Evolutionary conservation across 2,797 vertebrate species (phyloP).

Genomic region (Saxicola maurus): DNA sequence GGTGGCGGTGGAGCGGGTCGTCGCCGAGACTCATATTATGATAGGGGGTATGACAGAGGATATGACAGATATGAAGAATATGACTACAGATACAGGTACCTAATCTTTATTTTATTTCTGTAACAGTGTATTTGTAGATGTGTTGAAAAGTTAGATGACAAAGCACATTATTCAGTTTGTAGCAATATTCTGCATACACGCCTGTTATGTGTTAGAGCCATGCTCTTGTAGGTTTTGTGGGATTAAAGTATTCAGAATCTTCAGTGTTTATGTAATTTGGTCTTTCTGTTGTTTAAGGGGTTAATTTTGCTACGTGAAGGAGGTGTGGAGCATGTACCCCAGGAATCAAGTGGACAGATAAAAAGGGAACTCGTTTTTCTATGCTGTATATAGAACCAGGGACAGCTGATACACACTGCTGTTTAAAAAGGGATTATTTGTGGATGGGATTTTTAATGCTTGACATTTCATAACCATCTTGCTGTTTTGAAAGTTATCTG

Average conservation of each 20-base stretch:
- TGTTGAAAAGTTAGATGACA: neutral
- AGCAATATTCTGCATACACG: neutral
- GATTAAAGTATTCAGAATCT: neutral
- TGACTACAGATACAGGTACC: slow-evolving; percentile 87
- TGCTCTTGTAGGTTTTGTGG: fast-evolving
- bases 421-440: slow-evolving; percentile 38
- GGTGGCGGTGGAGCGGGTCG: slow-evolving; percentile 77
- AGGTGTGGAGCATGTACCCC: neutral
- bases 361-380: neutral
- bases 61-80: slow-evolving; percentile 91
- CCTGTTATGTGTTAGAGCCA: neutral
- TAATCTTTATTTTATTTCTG: neutral
- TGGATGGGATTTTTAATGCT: slow-evolving; percentile 33
- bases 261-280: neutral
- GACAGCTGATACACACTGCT: slow-evolving; percentile 13
- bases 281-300: neutral
- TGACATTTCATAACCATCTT: slow-evolving; percentile 17
- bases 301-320: neutral
- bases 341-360: neutral
- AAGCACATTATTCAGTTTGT: neutral
- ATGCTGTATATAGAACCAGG: slow-evolving; percentile 1
- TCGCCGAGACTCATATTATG: slow-evolving; percentile 82
- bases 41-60: slow-evolving; percentile 82
- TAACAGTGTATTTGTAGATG: neutral
- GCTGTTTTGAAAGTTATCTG: slow-evolving; percentile 13